A percentile compares a stretch with the other conserved stretches of the same genome.
Evolutionary conservation across 2,888 invertebrate genomes (phyloP).

Genomic region (Candidula unifasciata): DNA sequence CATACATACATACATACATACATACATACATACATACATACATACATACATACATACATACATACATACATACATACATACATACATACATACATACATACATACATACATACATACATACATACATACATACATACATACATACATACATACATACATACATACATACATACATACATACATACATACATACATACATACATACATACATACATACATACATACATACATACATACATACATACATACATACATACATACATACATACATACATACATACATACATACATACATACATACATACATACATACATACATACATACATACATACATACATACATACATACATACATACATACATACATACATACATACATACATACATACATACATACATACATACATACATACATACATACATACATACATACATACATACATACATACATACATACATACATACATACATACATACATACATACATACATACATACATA

Average conservation of each 20-base stretch:
- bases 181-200: too few species aligned
- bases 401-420: constrained; percentile 31
- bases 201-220: too few species aligned
- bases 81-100: too few species aligned
- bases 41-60: too few species aligned
- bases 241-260: neutral
- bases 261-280: constrained; percentile 1
- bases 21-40: too few species aligned
- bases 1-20: too few species aligned
- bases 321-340: constrained; percentile 27
- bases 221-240: neutral
- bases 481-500: constrained; percentile 17
- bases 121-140: too few species aligned
- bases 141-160: too few species aligned
- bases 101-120: too few species aligned
- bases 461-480: constrained; percentile 23
- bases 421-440: constrained; percentile 10
- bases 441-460: constrained; percentile 12
- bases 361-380: constrained; percentile 24
- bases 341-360: constrained; percentile 36
- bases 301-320: constrained; percentile 8
- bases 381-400: constrained; percentile 14
- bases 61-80: too few species aligned
- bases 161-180: too few species aligned
- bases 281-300: neutral